Evolutionary conservation across 1,140 invertebrate genomes (phyloP), one percentile per base, ranked within the genome.

Genomic region (Orius insidiosus): DNA sequence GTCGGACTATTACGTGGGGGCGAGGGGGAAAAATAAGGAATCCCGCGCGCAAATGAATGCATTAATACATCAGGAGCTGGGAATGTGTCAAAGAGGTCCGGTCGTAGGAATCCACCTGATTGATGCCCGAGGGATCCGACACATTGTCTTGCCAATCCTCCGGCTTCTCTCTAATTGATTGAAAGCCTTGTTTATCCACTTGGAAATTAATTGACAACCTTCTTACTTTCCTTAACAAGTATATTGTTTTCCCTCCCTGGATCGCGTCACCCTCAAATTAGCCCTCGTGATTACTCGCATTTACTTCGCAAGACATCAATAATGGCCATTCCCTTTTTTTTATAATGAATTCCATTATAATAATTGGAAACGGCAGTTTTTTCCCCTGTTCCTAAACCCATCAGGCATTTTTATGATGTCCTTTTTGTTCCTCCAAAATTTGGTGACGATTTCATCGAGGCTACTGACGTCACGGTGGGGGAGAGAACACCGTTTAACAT

Each of bases 181-280:
- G 47, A 34, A 33, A 7, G n/a, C 31, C 24, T 11, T 44, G 31
- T 14, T 30, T 42, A 11, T 11, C 11, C 14, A 15, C 31, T 39
- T 19, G 11, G 42, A 32, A 33, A 44, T 44, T 44, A 44, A 44
- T 44, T 44, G 42, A 44, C 42, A 44, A 13, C 7, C 42, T 19
- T 8, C 13, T 24, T 24, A 24, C 24, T 24, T 24, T 24, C 42
- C 42, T 44, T 44, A 44, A 44, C 42, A 44, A 44, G 42, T 44
- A 44, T 44, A 44, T 44, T 44, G 42, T 44, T 32, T 14, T n/a
- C 34, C 42, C n/a, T n/a, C 40, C 31, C 14, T 8, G 14, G 18
- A 18, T 14, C 13, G 13, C 38, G 38, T 40, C 38, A 40, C 38
- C 30, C 40, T 24, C 40, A 18, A 24, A 9, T 30, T 42, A 18